Percentiles rank a stretch among this genome's conserved stretches.
These are phyloP conservation scores for Hydrocynus forskahlii DNA, from an alignment of 2,797 vertebrate species.

Conservation along the genomic window DNA sequence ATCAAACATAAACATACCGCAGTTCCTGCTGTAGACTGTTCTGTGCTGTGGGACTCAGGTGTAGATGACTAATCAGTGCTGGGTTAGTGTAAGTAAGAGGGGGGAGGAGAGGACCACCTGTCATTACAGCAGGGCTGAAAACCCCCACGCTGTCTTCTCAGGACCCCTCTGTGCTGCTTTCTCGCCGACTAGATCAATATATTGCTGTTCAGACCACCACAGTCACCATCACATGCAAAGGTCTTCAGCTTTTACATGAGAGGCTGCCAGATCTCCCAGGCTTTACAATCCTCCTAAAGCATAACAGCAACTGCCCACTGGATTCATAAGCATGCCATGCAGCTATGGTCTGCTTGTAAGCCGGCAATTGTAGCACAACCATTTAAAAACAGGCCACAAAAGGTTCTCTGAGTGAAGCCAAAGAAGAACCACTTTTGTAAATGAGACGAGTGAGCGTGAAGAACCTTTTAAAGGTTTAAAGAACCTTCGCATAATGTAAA, in stretches of 20 bases:
- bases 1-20: background rate
- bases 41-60: constrained; percentile 38
- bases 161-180: constrained; percentile 5
- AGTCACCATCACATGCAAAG: constrained; percentile 19
- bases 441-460: too few relatives aligned
- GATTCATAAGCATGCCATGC: background rate
- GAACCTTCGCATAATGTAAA: too few relatives aligned
- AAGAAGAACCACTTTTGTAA: too few relatives aligned
- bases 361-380: background rate
- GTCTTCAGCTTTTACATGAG: background rate
- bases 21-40: background rate
- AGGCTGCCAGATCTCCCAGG: background rate
- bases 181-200: constrained; percentile 39
- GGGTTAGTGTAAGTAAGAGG: constrained; percentile 10
- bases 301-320: background rate
- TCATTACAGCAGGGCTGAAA: constrained; percentile 17
- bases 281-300: background rate
- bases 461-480: too few relatives aligned
- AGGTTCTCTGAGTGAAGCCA: too few relatives aligned
- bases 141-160: background rate
- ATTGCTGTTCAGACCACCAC: background rate
- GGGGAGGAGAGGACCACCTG: constrained; percentile 42
- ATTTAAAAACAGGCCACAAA: too few relatives aligned
- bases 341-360: background rate
- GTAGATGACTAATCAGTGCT: constrained; percentile 39